Conservation (phyloP, 2,113 vertebrate species). For the Rhegmatorhina hoffmannsi region DNA sequence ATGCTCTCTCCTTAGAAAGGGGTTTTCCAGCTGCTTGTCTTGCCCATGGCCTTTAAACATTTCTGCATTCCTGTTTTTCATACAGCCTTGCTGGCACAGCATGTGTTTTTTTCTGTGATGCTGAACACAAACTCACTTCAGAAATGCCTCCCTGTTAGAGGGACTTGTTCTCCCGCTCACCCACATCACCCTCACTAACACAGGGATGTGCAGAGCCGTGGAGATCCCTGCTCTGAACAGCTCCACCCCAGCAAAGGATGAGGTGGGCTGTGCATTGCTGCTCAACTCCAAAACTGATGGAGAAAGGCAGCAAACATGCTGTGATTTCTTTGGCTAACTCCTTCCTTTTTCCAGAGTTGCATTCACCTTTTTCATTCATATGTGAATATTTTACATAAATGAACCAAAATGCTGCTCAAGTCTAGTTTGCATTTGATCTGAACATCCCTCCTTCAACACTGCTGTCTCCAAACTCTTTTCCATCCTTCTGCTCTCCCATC, state of each 20-base stretch:
- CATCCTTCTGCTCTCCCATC: not conserved
- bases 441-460: not conserved
- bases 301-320: not conserved
- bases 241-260: fast-evolving
- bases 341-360: not conserved
- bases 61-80: not conserved
- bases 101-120: fast-evolving
- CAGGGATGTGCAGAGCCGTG: not conserved
- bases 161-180: not conserved
- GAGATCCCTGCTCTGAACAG: not conserved
- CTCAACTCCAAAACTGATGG: not conserved
- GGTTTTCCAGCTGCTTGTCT: not conserved
- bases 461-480: not conserved
- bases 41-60: not conserved
- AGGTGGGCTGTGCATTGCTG: not conserved
- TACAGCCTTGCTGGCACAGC: not conserved
- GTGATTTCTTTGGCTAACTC: not conserved
- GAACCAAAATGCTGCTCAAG: not conserved
- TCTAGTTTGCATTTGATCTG: not conserved
- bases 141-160: not conserved
- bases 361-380: not conserved
- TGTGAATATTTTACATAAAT: not conserved
- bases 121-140: not conserved
- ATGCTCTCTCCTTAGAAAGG: not conserved
- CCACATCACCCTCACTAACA: not conserved